Base-by-base conservation (phyloP, 2,113 vertebrate genomes). In the Candoia aspera region DNA sequence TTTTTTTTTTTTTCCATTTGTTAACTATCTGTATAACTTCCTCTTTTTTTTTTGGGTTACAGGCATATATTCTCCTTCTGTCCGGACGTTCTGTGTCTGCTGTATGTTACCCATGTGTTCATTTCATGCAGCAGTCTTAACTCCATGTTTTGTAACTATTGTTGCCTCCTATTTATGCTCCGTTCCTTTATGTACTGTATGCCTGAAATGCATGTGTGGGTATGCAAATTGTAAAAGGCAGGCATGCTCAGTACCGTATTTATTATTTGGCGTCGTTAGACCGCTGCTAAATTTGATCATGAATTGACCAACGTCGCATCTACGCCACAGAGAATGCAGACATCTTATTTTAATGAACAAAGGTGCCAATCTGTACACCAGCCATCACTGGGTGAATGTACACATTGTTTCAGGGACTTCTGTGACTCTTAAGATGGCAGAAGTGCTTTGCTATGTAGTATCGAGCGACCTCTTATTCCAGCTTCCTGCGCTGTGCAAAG, bases 401-500 rank as follows among this genome's bases (percentile, higher is more conserved):
- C 87, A 73, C 92, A 92, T 95, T 92, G 91, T 79, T 95, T 87
- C 93, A 53, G 59, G 90, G 92, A 93, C 87, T 93, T 95, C 94
- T 94, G 95, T 84, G 33, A 93, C 93, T 94, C 97, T 19, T 26
- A 97, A 97, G 95, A 97, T 97, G 97, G 97, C 97, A 97, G 97
- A 94, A 95, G 95, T 95, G 95, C 91, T 90, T 95, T 87, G 95
- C 96, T 94, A 92, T 97, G 84, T 93, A 91, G 94, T 96, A 95
- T 97, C 96, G 96, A 96, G 95, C 95, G 95, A 92, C 93, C 96
- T 88, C 97, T 96, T 96, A 97, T 97, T 97, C 96, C 96, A 96
- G 96, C 96, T 96, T 97, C 94, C 68, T 95, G 97, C 95, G 95
- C 97, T 97, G 97, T 97, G 97, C 97, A 97, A 92, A 97, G 97